phyloP scores from a whole-genome alignment of 2,113 vertebrate species.

The Heterocephalus glaber region DNA sequence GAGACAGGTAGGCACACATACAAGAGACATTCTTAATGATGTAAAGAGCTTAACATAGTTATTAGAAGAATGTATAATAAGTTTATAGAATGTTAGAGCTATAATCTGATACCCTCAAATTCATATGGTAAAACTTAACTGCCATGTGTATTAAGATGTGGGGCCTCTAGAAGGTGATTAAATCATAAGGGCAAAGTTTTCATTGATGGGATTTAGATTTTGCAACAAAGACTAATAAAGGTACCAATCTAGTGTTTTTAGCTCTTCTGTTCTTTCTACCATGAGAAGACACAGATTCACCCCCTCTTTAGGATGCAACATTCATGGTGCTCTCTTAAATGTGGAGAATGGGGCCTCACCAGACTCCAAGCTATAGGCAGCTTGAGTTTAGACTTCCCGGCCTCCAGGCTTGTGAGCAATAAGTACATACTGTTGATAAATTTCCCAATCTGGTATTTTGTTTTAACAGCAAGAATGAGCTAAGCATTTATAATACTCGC shows the following conservation, averaged over 20 bases:
- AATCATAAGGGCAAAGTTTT: background rate
- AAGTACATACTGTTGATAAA: background rate
- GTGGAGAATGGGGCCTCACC: background rate
- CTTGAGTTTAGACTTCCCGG: background rate
- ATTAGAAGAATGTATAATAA: background rate
- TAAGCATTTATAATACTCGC: background rate
- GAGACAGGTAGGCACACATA: background rate
- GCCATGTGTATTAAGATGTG: background rate
- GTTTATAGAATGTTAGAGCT: background rate
- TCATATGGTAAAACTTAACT: background rate
- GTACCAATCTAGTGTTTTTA: too few species aligned
- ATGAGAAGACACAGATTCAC: background rate
- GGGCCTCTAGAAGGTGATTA: background rate
- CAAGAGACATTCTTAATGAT: background rate
- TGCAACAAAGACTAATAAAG: background rate
- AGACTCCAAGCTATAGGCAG: rapidly evolving
- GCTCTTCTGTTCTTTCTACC: background rate
- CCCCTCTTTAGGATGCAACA: background rate
- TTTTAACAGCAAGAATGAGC: background rate
- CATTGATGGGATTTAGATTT: background rate
- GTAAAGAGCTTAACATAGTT: background rate
- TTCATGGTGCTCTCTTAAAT: background rate
- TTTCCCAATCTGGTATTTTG: background rate
- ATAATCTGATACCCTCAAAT: background rate
- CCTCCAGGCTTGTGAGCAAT: background rate